phyloP scores from a whole-genome alignment of 2,888 invertebrate species.

The Lasioglossum calceatum region DNA sequence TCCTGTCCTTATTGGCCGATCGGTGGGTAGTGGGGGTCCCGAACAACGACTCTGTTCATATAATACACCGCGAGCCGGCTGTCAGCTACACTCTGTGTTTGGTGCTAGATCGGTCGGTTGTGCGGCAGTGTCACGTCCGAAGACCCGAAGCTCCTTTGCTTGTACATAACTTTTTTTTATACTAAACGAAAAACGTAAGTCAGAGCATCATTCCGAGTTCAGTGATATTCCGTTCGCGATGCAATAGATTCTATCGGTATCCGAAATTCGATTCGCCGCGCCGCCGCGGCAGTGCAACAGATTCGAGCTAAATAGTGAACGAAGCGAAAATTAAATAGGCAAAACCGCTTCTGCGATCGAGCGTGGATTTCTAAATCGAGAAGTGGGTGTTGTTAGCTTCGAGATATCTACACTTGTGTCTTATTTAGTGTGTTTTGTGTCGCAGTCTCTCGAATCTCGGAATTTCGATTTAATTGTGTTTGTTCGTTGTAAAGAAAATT shows the following conservation, averaged over 20 bases:
- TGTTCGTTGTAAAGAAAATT: neutral
- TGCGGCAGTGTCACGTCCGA: slow-evolving; percentile 75
- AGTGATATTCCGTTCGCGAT: slow-evolving; percentile 34
- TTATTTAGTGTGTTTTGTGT: slow-evolving; percentile 58
- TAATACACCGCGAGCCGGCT: slow-evolving; percentile 81
- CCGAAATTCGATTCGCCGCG: slow-evolving; percentile 9
- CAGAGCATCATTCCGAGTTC: slow-evolving; percentile 3
- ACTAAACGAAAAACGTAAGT: slow-evolving; percentile 74
- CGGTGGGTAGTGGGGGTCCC: slow-evolving; percentile 70
- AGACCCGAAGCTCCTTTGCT: slow-evolving; percentile 69
- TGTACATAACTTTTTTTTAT: slow-evolving; percentile 80
- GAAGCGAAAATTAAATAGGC: slow-evolving; percentile 49
- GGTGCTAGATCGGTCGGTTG: slow-evolving; percentile 79
- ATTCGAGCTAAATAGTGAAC: slow-evolving; percentile 55
- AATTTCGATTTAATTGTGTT: slow-evolving; percentile 21
- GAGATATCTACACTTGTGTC: slow-evolving; percentile 34
- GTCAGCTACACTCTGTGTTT: slow-evolving; percentile 81
- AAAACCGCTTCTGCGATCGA: slow-evolving; percentile 11
- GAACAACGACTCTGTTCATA: slow-evolving; percentile 78
- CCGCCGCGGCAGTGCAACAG: slow-evolving; percentile 46
- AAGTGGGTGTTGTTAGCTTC: slow-evolving; percentile 60
- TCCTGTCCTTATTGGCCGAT: slow-evolving; percentile 82
- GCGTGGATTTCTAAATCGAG: slow-evolving; percentile 49
- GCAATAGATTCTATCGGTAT: neutral
- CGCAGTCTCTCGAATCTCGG: neutral